phyloP scores from a whole-genome alignment of 1,140 invertebrate genomes.

The Papilio helenus region DNA sequence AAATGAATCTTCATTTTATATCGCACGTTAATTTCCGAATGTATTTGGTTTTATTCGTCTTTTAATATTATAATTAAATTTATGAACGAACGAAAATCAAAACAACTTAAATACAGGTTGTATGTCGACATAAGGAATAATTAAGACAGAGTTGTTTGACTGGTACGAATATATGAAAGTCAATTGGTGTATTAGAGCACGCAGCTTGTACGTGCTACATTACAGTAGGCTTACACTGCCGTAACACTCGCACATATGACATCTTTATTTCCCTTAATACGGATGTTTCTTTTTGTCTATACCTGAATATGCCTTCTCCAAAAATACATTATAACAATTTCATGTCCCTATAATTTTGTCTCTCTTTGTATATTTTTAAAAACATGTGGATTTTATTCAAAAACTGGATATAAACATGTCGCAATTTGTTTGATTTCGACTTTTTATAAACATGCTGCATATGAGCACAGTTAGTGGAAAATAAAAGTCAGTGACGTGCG shows the following conservation, averaged over 20 bases:
- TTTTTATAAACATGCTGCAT: slow-evolving; percentile 22
- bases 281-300: no score
- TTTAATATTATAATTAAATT: slow-evolving; percentile 2
- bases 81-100: not conserved
- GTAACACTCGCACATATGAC: not conserved
- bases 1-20: no score
- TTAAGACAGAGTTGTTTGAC: slow-evolving; percentile 19
- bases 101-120: slow-evolving; percentile 28
- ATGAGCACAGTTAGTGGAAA: slow-evolving; percentile 5
- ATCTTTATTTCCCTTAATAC: no score
- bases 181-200: slow-evolving; percentile 1
- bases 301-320: no score
- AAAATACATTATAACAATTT: no score
- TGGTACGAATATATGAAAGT: slow-evolving; percentile 14
- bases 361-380: not conserved
- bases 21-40: no score
- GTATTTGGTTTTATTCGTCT: no score
- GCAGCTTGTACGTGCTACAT: not conserved
- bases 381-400: not conserved
- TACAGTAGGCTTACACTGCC: not conserved
- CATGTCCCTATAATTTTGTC: not conserved
- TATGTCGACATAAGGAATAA: slow-evolving; percentile 20
- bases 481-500: not conserved
- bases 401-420: not conserved
- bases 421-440: slow-evolving; percentile 5